A percentile compares a stretch with the other conserved stretches of the same genome.
Conservation (phyloP, 2,888 invertebrate species). For the Coenonympha arcania region DNA sequence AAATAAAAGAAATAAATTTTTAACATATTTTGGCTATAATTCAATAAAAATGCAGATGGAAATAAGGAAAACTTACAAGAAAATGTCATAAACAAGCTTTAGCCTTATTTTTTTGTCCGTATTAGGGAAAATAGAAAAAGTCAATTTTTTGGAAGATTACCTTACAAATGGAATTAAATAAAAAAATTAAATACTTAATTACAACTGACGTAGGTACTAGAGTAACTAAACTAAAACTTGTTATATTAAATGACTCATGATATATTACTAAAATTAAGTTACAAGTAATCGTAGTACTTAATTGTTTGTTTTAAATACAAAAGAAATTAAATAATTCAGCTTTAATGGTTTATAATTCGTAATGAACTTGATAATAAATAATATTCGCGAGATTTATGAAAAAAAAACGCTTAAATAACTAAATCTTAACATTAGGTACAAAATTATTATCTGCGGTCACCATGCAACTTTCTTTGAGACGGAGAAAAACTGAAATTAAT, state of each 20-base stretch:
- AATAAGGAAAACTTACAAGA: slow-evolving; percentile 72
- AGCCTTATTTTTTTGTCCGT: slow-evolving; percentile 67
- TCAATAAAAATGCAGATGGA: slow-evolving; percentile 75
- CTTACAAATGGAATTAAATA: slow-evolving; percentile 71
- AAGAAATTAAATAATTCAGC: slow-evolving; percentile 73
- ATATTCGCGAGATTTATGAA: slow-evolving; percentile 70
- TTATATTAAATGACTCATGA: slow-evolving; percentile 74
- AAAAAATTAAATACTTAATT: slow-evolving; percentile 75
- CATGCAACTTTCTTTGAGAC: slow-evolving; percentile 53
- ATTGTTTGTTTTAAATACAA: slow-evolving; percentile 69
- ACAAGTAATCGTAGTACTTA: slow-evolving; percentile 61
- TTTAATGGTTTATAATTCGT: slow-evolving; percentile 70
- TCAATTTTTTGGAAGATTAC: slow-evolving; percentile 68
- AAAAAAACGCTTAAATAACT: slow-evolving; percentile 64
- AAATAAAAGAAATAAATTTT: slow-evolving; percentile 51
- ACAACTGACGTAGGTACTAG: slow-evolving; percentile 69
- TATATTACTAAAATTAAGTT: slow-evolving; percentile 69
- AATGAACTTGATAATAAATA: slow-evolving; percentile 75
- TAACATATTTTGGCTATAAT: slow-evolving; percentile 75
- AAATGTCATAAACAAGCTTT: slow-evolving; percentile 71
- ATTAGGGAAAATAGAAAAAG: slow-evolving; percentile 55
- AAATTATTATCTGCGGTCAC: slow-evolving; percentile 70
- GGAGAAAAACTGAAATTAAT: slow-evolving; percentile 66
- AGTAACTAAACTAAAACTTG: slow-evolving; percentile 64
- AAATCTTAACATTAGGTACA: slow-evolving; percentile 70